These are phyloP conservation scores for Anastatus disparis DNA, from an alignment of 1,140 invertebrate genomes.

Conservation along the genomic window DNA sequence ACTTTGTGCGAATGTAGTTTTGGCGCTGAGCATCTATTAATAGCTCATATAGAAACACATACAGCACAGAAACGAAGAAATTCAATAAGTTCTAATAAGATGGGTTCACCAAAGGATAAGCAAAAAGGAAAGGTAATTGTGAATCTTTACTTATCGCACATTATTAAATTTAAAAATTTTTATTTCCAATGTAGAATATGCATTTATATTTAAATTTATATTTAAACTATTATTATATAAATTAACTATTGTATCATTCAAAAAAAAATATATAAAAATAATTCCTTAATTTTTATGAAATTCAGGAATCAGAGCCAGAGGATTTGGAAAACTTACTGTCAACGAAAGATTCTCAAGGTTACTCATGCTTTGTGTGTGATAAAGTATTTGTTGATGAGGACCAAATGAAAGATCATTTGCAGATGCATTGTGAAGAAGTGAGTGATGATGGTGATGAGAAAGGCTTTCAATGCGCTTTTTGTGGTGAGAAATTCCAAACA, in stretches of 20 bases:
- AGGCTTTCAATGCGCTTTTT: constrained; percentile 62
- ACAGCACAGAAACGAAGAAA: not conserved
- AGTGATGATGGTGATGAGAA: constrained; percentile 58
- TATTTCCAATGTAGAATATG: too few relatives aligned
- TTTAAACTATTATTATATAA: not conserved
- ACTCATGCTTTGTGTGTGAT: constrained; percentile 62
- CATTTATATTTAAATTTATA: not conserved
- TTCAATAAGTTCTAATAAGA: not conserved
- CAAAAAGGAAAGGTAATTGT: not conserved
- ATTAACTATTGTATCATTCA: too few relatives aligned
- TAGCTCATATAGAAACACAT: constrained; percentile 20
- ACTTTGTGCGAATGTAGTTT: constrained; percentile 32
- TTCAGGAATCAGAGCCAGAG: not conserved
- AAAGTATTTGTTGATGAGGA: constrained; percentile 61
- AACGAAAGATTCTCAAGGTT: constrained; percentile 28
- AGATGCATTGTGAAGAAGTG: constrained; percentile 61
- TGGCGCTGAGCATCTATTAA: constrained; percentile 22
- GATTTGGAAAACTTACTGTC: not conserved
- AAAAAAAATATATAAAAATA: too few relatives aligned
- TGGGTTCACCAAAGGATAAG: not conserved
- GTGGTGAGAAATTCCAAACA: constrained; percentile 54
- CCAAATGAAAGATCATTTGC: constrained; percentile 61
- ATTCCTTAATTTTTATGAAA: too few relatives aligned
- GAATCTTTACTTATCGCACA: not conserved
- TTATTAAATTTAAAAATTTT: too few relatives aligned